Conservation (phyloP, 2,888 invertebrate genomes). For the Macrosoma leucophasiata region DNA sequence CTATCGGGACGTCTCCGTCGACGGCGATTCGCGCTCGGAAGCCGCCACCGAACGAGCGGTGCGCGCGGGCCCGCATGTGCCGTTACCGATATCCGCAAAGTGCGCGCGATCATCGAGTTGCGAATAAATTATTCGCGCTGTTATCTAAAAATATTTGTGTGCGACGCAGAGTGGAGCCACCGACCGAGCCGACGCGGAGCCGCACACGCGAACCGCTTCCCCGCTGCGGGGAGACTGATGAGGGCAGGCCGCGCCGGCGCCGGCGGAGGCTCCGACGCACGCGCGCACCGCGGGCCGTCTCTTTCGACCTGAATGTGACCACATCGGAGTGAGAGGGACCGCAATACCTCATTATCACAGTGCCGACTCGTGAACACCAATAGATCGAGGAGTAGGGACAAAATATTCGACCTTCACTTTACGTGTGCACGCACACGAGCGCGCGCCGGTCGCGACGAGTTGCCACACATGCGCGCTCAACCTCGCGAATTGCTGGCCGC, state of each 20-base stretch:
- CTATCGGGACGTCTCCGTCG: constrained; percentile 67
- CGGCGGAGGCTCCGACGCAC: constrained; percentile 69
- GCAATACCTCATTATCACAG: constrained; percentile 64
- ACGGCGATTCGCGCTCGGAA: constrained; percentile 44
- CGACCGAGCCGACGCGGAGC: constrained; percentile 50
- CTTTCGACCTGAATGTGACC: constrained; percentile 37
- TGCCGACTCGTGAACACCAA: constrained; percentile 73
- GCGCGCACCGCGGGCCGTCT: constrained; percentile 60
- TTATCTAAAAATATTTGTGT: constrained; percentile 75
- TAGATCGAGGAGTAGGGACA: constrained; percentile 73
- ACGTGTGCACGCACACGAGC: constrained; percentile 60
- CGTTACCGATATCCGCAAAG: constrained; percentile 61
- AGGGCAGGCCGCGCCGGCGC: constrained; percentile 70
- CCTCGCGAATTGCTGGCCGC: constrained; percentile 33
- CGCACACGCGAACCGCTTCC: constrained; percentile 70
- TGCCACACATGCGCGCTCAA: constrained; percentile 48
- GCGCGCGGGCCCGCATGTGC: constrained; percentile 56
- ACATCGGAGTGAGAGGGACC: constrained; percentile 56
- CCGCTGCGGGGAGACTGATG: constrained; percentile 74
- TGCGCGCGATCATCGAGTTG: constrained; percentile 70
- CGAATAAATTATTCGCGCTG: constrained; percentile 72
- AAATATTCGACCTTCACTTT: constrained; percentile 76
- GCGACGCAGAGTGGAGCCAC: constrained; percentile 54
- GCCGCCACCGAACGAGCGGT: constrained; percentile 34
- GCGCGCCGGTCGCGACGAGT: constrained; percentile 47